Base-by-base conservation (phyloP, 2,888 invertebrate species). In the Caenorhabditis auriculariae region DNA sequence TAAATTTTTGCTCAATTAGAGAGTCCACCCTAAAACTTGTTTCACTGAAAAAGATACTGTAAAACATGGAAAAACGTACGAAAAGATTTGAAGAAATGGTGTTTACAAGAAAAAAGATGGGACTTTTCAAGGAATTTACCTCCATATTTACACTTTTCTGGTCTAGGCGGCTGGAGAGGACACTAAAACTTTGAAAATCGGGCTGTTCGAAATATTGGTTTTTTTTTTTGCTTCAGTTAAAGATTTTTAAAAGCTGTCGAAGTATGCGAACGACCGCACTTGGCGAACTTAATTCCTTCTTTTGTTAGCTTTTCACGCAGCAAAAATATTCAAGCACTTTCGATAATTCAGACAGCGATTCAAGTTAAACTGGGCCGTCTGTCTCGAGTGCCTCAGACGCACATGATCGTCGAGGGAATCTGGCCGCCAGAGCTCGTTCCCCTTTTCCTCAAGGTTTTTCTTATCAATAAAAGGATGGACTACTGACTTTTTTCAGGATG, bases 371-470 rank as follows among this genome's bases (percentile, higher is more conserved):
- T 76, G 43, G 79, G 79, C 6, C 73, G 75, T 28, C 65, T 79
- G 21, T 61, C 60, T 5, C 61, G 69, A 23, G 75, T 79, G 6
- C 77, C 78, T 7, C 79, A 79, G 48, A 72, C 66, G 17, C 75
- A 78, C 55, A 70, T 69, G 60, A 72, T 80, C 43, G 66, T 79
- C 15, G 79, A 79, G 41, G 79, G 72, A 7, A 72, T 72, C 19
- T 72, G 72, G 77, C 77, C 77, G 15, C 77, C 77, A 9, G 77
- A 75, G 45, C 54, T 77, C 38, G 77, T 77, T 9, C 77, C 77
- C n/a, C 53, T 77, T 4, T 77, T 77, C 47, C 69, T 77, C 57
- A 77, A 76, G 56, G 76, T 68, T 45, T 27, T 45, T 27, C 27
- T n/a, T 19, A 27, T 29, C 27, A 12, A 27, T 27, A 45, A 45